These are phyloP conservation scores for Electrophaes corylata DNA, from an alignment of 2,888 invertebrate species.

Conservation along the genomic window DNA sequence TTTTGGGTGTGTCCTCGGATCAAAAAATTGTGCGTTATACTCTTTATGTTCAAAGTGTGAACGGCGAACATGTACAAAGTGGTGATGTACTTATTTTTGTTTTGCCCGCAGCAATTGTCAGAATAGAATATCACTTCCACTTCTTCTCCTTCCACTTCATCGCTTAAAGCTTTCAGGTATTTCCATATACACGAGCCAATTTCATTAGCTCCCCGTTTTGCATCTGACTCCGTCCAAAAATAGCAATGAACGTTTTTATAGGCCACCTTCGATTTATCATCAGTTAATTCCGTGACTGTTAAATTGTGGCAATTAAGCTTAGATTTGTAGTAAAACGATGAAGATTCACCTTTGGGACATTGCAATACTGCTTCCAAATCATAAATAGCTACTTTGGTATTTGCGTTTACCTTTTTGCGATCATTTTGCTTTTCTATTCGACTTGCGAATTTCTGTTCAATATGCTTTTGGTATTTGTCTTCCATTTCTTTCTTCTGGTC, in stretches of 20 bases:
- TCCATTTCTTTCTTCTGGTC: conserved; percentile 26
- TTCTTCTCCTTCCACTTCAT: conserved; percentile 15
- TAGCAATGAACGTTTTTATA: conserved; percentile 38
- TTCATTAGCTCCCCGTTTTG: conserved; percentile 40
- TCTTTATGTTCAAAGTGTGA: conserved; percentile 35
- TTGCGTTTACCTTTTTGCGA: conserved; percentile 24
- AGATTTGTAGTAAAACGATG: not conserved
- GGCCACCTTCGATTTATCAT: conserved; percentile 22
- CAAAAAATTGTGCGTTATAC: conserved; percentile 51
- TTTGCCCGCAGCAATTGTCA: conserved; percentile 49
- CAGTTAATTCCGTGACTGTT: conserved; percentile 36
- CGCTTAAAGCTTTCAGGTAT: conserved; percentile 19
- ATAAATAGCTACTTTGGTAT: conserved; percentile 30
- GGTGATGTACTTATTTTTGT: conserved; percentile 45
- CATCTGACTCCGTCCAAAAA: conserved; percentile 49
- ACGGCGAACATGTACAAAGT: conserved; percentile 39
- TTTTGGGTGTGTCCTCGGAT: conserved; percentile 55
- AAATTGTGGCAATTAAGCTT: conserved; percentile 28
- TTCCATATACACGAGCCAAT: conserved; percentile 20
- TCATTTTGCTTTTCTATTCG: conserved; percentile 34
- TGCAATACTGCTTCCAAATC: not conserved
- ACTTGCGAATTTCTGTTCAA: conserved; percentile 34
- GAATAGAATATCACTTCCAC: conserved; percentile 44
- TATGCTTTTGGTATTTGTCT: conserved; percentile 28
- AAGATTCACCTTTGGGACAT: not conserved